Evolutionary conservation across 1,140 invertebrate species (phyloP).

Genomic region (Leptinotarsa texana): DNA sequence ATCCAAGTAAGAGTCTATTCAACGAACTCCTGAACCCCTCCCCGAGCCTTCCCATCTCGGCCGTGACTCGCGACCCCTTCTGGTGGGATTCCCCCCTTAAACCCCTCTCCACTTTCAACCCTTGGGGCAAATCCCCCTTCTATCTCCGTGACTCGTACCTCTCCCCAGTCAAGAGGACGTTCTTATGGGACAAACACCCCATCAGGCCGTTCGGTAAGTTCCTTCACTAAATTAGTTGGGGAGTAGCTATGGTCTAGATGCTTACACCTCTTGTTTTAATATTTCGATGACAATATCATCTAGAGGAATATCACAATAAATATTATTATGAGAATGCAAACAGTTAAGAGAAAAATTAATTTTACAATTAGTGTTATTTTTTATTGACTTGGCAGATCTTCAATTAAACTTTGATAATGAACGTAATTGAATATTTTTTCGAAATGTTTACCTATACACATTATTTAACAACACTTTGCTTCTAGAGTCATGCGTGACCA

Average conservation of each 20-base stretch:
- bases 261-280: not conserved
- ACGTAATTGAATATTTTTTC: no score
- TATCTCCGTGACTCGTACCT: conserved; percentile 84
- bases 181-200: conserved; percentile 86
- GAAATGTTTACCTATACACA: no score
- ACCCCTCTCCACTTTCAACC: conserved; percentile 68
- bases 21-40: conserved; percentile 77
- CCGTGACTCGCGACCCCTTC: conserved; percentile 81
- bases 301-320: no score
- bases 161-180: conserved; percentile 84
- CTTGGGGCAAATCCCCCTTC: conserved; percentile 71
- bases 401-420: no score
- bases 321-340: no score
- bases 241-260: not conserved
- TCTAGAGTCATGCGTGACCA: no score
- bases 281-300: no score
- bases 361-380: no score
- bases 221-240: conserved; percentile 8
- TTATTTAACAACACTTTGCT: no score
- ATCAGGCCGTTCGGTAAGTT: conserved; percentile 81
- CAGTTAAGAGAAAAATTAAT: no score
- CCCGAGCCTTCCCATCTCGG: conserved; percentile 73
- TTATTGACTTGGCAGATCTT: no score
- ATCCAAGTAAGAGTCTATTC: conserved; percentile 67
- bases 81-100: conserved; percentile 77